Percentiles rank a stretch among this genome's conserved stretches.
These are phyloP conservation scores for Bursaphelenchus okinawaensis DNA, from an alignment of 2,888 invertebrate species.

Conservation along the genomic window DNA sequence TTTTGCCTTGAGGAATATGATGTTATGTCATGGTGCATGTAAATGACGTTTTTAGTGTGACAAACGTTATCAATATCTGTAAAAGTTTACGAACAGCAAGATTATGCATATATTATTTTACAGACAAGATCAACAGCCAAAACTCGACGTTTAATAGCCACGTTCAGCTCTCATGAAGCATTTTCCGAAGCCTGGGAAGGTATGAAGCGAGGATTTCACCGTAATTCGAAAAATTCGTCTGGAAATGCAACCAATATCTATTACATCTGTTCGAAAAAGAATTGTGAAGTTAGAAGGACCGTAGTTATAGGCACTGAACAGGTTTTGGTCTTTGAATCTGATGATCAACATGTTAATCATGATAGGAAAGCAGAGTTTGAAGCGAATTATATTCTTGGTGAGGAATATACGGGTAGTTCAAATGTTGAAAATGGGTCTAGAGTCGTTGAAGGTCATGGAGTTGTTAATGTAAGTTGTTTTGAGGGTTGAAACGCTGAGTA, in stretches of 20 bases:
- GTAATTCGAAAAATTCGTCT: not conserved
- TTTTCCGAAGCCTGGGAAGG: not conserved
- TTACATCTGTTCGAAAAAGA: not conserved
- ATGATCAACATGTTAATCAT: not conserved
- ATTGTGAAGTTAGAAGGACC: not conserved
- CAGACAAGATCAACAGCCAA: not conserved
- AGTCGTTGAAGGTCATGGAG: too few relatives aligned
- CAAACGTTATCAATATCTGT: too few relatives aligned
- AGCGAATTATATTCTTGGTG: too few relatives aligned
- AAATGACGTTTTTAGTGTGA: not conserved
- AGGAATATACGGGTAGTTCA: too few relatives aligned
- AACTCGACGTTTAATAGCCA: not conserved
- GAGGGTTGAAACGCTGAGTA: too few relatives aligned
- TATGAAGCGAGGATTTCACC: not conserved
- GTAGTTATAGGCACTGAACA: not conserved
- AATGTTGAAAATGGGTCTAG: too few relatives aligned
- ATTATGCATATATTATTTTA: too few relatives aligned
- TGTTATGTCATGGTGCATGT: too few relatives aligned
- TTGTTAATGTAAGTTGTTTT: too few relatives aligned
- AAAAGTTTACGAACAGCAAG: too few relatives aligned
- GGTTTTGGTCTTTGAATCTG: not conserved
- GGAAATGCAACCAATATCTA: not conserved
- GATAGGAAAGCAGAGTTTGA: not conserved
- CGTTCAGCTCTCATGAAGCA: not conserved
- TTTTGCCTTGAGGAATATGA: too few relatives aligned